A percentile compares a stretch with the other conserved stretches of the same genome.
phyloP scores from a whole-genome alignment of 2,797 vertebrate genomes.

The Thripadectes ignobilis region DNA sequence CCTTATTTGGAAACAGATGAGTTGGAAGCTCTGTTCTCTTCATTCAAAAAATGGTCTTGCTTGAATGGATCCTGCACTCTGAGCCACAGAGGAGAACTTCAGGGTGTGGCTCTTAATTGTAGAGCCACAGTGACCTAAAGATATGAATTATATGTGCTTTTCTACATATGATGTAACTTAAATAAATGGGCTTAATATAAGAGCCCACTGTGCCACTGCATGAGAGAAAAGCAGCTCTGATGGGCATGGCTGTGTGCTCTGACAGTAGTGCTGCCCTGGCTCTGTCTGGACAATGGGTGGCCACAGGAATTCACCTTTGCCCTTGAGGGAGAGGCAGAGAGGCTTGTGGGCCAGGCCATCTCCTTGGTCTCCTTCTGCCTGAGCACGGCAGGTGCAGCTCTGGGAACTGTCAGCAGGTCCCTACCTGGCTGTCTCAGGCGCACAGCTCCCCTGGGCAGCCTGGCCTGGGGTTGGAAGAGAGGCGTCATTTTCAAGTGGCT shows the following conservation, averaged over 20 bases:
- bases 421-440: background rate
- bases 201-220: background rate
- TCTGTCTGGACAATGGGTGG: too few species aligned
- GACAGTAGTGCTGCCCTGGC: background rate
- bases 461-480: background rate
- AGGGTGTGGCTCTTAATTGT: background rate
- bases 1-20: background rate
- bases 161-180: background rate
- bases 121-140: background rate
- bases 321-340: background rate
- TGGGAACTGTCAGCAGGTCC: background rate
- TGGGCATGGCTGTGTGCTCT: background rate
- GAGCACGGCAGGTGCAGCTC: too few species aligned
- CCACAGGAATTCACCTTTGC: background rate
- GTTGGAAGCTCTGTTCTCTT: background rate
- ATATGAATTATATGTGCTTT: background rate
- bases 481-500: too few species aligned
- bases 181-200: background rate
- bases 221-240: background rate
- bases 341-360: background rate
- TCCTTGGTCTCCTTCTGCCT: background rate
- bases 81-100: too few species aligned
- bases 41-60: background rate
- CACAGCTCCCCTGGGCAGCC: background rate
- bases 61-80: background rate